phyloP scores from a whole-genome alignment of 2,888 invertebrate species.

The Apamea sordens region DNA sequence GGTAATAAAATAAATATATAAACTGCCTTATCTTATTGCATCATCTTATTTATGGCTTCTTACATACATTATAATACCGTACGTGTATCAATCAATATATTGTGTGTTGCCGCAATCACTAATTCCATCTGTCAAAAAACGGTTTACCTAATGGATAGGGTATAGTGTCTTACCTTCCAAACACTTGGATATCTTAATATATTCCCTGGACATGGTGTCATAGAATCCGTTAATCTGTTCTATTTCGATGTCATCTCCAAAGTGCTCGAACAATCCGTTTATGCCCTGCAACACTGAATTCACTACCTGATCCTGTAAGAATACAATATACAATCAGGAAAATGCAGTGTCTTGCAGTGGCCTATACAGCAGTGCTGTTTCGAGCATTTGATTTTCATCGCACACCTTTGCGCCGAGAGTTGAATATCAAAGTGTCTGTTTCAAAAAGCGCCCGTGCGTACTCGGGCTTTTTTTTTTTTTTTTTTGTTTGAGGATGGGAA shows the following conservation, averaged over 20 bases:
- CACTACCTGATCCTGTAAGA: conserved; percentile 54
- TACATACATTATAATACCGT: too few species aligned
- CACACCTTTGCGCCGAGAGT: not conserved
- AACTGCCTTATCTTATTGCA: too few species aligned
- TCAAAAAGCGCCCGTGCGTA: too few species aligned
- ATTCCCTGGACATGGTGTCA: conserved; percentile 50
- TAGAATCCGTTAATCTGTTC: conserved; percentile 54
- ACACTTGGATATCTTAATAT: conserved; percentile 56
- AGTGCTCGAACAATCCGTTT: conserved; percentile 64
- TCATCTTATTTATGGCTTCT: too few species aligned
- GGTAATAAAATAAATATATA: too few species aligned
- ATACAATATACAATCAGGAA: not conserved
- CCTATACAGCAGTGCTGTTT: too few species aligned
- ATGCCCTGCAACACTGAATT: conserved; percentile 73
- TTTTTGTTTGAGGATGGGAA: too few species aligned
- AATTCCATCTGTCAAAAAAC: too few species aligned
- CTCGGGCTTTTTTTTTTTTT: too few species aligned
- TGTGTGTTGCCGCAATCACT: too few species aligned
- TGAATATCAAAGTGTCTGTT: not conserved
- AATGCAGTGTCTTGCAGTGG: not conserved
- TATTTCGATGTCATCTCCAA: conserved; percentile 50
- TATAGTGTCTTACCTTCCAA: conserved; percentile 44
- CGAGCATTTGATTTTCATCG: not conserved
- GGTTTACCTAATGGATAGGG: too few species aligned
- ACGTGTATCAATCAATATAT: too few species aligned